Evolutionary conservation across 2,888 invertebrate species (phyloP).

Genomic region (Eupithecia vulgata): DNA sequence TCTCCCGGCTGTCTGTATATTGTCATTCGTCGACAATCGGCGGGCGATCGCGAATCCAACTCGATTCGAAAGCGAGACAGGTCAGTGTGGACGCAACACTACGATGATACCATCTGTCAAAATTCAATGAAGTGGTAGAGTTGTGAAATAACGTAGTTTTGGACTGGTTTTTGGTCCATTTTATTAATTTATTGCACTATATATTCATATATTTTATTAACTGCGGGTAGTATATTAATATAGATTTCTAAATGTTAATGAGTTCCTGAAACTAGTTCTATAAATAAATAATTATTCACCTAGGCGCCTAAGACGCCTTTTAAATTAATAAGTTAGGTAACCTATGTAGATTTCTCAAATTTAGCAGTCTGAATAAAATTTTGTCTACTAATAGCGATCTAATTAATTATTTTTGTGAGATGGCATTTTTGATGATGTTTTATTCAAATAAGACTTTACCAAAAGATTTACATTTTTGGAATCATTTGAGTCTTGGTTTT

Average conservation of each 20-base stretch:
- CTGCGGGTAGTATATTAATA: no score
- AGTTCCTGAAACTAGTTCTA: background rate
- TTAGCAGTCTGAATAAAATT: background rate
- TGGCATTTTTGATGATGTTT: background rate
- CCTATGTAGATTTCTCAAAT: background rate
- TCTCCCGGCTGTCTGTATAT: constrained; percentile 67
- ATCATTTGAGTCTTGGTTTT: background rate
- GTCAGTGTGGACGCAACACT: constrained; percentile 51
- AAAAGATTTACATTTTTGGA: background rate
- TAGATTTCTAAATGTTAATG: background rate
- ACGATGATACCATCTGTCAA: constrained; percentile 70
- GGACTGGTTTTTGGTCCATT: background rate
- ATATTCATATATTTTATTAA: no score
- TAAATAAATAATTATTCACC: background rate
- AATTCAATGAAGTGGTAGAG: constrained; percentile 46
- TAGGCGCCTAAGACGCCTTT: background rate
- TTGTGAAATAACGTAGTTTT: constrained; percentile 6
- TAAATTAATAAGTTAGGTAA: background rate
- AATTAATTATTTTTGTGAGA: background rate
- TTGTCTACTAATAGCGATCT: background rate
- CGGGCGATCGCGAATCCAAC: constrained; percentile 61
- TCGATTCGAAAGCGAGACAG: constrained; percentile 61
- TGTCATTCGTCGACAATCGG: constrained; percentile 72
- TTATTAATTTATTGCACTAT: no score
- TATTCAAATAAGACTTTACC: background rate